Percentiles rank a stretch among this genome's conserved stretches.
Conservation (phyloP, 2,888 invertebrate genomes). For the Acleris laterana region DNA sequence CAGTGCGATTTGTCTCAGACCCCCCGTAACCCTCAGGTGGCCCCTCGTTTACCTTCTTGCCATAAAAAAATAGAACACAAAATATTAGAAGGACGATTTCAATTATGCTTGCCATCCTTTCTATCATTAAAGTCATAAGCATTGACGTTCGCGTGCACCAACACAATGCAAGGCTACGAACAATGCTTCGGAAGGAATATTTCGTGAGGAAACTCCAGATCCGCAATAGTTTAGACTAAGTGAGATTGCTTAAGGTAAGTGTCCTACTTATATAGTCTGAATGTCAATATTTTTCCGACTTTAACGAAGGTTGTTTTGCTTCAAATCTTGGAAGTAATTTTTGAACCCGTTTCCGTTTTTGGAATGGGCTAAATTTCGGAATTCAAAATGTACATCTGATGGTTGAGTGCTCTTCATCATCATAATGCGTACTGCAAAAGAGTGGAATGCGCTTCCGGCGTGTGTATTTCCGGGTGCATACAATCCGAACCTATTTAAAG, state of each 20-base stretch:
- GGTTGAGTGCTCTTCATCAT: no score
- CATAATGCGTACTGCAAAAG: no score
- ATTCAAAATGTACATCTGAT: no score
- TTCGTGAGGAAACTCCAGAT: constrained; percentile 2
- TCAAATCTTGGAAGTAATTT: neutral
- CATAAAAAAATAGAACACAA: neutral
- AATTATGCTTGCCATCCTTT: neutral
- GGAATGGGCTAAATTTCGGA: neutral
- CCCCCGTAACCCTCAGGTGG: no score
- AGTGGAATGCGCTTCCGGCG: no score
- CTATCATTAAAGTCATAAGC: neutral
- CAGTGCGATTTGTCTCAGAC: no score
- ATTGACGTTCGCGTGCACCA: neutral
- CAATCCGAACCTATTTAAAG: no score
- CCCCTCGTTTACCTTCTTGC: neutral
- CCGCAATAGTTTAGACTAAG: neutral
- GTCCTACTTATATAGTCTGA: neutral
- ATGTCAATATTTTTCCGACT: neutral
- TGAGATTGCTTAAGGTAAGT: neutral
- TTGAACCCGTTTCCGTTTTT: neutral
- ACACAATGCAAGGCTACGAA: constrained; percentile 8
- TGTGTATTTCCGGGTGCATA: no score
- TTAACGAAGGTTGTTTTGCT: no score
- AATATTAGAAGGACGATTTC: neutral
- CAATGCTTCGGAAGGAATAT: neutral